phyloP scores from a whole-genome alignment of 2,888 invertebrate species.

The Drosophila koepferae region DNA sequence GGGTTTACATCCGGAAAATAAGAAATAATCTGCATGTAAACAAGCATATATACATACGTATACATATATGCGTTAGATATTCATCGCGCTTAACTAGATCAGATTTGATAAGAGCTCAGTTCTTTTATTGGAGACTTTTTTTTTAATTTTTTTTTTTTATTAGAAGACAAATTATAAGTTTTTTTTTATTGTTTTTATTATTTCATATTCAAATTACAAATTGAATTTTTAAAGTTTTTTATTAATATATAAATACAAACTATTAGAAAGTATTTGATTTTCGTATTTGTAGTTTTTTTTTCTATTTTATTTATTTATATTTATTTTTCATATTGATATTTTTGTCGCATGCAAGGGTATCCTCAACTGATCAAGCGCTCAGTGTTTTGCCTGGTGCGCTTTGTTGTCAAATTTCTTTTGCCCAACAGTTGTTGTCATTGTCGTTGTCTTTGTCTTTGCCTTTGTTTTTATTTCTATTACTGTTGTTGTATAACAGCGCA shows the following conservation, averaged over 20 bases:
- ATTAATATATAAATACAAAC: background rate
- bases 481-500: slow-evolving; percentile 47
- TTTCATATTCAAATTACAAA: background rate
- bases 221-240: background rate
- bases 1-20: slow-evolving; percentile 5
- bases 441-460: slow-evolving; percentile 19
- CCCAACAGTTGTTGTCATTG: slow-evolving; percentile 25
- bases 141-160: background rate
- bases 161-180: background rate
- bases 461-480: slow-evolving; percentile 3
- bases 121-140: background rate
- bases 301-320: slow-evolving; percentile 26
- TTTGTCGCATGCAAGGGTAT: slow-evolving; percentile 40
- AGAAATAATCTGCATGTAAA: slow-evolving; percentile 2
- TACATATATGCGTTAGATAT: background rate
- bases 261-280: background rate
- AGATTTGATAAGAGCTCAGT: background rate
- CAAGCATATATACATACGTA: background rate
- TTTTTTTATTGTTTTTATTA: background rate
- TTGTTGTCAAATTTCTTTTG: slow-evolving; percentile 29
- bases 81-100: background rate
- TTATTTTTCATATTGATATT: slow-evolving; percentile 33
- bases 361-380: slow-evolving; percentile 10
- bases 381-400: background rate
- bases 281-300: background rate